Conservation (phyloP, 2,113 vertebrate species). For the Muscicapa adusta region DNA sequence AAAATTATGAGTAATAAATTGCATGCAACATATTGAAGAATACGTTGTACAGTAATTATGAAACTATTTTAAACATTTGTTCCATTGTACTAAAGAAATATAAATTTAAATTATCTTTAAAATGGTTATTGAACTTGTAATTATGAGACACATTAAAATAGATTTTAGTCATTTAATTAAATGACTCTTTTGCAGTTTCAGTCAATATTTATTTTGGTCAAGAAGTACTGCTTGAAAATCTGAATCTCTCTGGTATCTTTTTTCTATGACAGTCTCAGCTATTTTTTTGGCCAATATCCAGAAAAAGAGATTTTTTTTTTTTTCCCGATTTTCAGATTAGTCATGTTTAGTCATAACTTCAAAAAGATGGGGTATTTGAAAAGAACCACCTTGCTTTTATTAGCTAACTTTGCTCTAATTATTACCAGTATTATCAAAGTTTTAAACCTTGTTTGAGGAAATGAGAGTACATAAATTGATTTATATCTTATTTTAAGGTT, state of each 20-base stretch:
- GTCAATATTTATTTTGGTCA: neutral
- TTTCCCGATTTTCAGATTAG: neutral
- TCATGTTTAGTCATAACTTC: neutral
- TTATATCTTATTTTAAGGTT: neutral
- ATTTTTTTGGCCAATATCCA: neutral
- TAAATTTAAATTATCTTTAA: neutral
- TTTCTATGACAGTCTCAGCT: neutral
- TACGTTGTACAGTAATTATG: neutral
- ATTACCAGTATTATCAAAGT: neutral
- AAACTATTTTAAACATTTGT: constrained; percentile 52
- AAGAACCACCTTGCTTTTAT: neutral
- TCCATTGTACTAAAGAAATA: constrained; percentile 36
- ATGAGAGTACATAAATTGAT: neutral
- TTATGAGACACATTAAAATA: neutral
- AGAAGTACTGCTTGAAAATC: neutral
- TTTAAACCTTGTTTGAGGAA: neutral
- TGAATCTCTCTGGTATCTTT: neutral
- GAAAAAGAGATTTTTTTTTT: neutral
- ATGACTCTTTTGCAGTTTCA: neutral
- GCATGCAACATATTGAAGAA: constrained; percentile 30
- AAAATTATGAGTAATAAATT: constrained; percentile 11
- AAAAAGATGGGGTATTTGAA: neutral
- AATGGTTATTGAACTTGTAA: neutral
- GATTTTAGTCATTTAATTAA: neutral
- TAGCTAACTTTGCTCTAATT: neutral